A percentile compares a stretch with the other conserved stretches of the same genome.
phyloP scores from a whole-genome alignment of 2,797 vertebrate species.

The Syngnathus rostellatus region DNA sequence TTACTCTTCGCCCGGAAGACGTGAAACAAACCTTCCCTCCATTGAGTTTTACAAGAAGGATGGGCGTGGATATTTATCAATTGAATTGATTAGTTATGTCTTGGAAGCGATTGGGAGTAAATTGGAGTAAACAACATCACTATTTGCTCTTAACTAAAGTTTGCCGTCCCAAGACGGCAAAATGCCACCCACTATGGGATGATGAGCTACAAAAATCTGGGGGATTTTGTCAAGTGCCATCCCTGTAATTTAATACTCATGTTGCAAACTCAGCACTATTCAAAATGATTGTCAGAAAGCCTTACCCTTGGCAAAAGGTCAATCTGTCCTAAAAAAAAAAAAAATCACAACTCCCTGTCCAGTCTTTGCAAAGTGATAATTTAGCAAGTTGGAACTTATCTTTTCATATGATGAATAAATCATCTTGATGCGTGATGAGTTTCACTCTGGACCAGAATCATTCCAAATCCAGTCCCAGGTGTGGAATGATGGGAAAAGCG shows the following conservation, averaged over 20 bases:
- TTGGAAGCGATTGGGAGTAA: background rate
- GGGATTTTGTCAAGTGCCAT: background rate
- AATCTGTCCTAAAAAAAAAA: no score
- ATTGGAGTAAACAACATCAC: background rate
- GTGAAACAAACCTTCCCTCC: slow-evolving; percentile 18
- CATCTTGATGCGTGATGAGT: background rate
- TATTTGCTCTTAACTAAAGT: background rate
- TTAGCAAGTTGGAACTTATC: background rate
- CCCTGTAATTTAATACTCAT: background rate
- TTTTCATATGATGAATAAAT: background rate
- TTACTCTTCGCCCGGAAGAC: slow-evolving; percentile 50
- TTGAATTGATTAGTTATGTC: background rate
- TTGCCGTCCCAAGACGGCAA: background rate
- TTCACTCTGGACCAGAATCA: background rate
- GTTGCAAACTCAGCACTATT: background rate
- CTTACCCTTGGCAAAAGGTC: background rate
- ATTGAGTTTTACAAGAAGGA: background rate
- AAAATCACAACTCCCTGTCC: no score
- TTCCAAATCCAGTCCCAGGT: background rate
- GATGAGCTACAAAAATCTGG: background rate
- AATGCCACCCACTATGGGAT: background rate
- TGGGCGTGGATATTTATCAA: background rate
- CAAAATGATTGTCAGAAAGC: slow-evolving; percentile 2
- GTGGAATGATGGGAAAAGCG: background rate
- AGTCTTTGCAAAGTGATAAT: background rate